phyloP scores from a whole-genome alignment of 2,113 vertebrate species.

The Raja brachyura region DNA sequence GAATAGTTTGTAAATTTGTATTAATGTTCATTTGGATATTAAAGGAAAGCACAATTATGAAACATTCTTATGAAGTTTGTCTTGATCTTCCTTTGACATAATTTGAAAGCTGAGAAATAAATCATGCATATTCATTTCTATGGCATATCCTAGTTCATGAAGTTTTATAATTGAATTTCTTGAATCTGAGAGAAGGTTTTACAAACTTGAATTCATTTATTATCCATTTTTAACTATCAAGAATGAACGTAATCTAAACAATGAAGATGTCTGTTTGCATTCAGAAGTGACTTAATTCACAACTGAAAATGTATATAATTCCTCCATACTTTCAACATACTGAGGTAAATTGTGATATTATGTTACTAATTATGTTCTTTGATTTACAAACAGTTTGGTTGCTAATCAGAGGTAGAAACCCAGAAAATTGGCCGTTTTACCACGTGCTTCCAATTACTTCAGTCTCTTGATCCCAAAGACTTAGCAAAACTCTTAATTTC shows the following conservation, averaged over 20 bases:
- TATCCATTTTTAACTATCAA: not conserved
- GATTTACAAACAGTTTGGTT: not conserved
- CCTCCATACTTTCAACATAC: not conserved
- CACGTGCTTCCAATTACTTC: not conserved
- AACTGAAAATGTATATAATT: not conserved
- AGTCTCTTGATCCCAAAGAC: not conserved
- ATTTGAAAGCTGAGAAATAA: constrained; percentile 21
- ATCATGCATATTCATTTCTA: constrained; percentile 33
- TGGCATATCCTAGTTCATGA: not conserved
- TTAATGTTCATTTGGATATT: not conserved
- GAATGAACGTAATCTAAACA: not conserved
- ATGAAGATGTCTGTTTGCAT: not conserved
- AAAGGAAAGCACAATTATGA: constrained; percentile 24
- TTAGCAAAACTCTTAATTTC: not conserved
- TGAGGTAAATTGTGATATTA: not conserved
- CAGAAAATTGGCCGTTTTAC: not conserved
- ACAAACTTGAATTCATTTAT: too few relatives aligned
- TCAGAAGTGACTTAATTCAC: constrained; percentile 7
- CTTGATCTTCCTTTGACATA: not conserved
- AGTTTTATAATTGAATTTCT: constrained; percentile 17
- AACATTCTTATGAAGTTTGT: constrained; percentile 11
- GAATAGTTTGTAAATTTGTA: constrained; percentile 12
- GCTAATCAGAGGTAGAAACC: not conserved
- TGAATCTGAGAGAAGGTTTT: not conserved
- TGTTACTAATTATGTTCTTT: not conserved